Percentiles rank a stretch among this genome's conserved stretches.
Evolutionary conservation across 2,113 vertebrate genomes (phyloP).

Genomic region (Psilopsiagon aurifrons): DNA sequence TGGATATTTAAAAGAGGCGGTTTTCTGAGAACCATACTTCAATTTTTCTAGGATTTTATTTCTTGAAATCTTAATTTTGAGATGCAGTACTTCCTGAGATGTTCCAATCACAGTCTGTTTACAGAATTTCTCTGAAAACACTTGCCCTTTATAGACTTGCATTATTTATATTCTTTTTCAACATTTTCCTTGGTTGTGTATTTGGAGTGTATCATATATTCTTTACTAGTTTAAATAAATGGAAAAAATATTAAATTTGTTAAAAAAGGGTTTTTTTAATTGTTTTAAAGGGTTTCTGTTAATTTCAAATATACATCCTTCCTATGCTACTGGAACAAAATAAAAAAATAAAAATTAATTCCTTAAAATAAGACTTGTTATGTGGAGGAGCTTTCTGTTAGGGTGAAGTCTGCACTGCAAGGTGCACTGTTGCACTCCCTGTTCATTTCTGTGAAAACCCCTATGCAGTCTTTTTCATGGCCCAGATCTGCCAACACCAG

Average conservation of each 20-base stretch:
- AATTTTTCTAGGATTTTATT: background rate
- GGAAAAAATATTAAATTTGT: background rate
- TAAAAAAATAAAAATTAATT: background rate
- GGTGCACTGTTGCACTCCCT: background rate
- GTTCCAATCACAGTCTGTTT: background rate
- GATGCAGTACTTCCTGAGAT: background rate
- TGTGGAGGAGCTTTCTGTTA: background rate
- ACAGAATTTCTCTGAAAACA: background rate
- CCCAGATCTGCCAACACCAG: background rate
- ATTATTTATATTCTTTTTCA: constrained; percentile 3
- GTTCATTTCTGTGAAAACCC: background rate
- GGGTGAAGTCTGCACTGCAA: background rate
- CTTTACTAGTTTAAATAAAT: constrained; percentile 6
- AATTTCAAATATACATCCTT: background rate
- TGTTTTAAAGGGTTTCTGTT: background rate
- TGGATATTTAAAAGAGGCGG: background rate
- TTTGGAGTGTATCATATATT: background rate
- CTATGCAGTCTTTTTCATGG: background rate
- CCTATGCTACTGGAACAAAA: background rate
- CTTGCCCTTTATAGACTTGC: background rate
- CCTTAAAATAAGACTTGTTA: background rate
- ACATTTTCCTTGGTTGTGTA: background rate
- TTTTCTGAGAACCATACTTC: background rate
- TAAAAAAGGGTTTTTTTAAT: background rate
- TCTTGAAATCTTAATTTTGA: background rate